Percentiles rank a stretch among this genome's conserved stretches.
These are phyloP conservation scores for Spinibarbus caldwelli DNA, from an alignment of 2,797 vertebrate genomes.

Conservation along the genomic window DNA sequence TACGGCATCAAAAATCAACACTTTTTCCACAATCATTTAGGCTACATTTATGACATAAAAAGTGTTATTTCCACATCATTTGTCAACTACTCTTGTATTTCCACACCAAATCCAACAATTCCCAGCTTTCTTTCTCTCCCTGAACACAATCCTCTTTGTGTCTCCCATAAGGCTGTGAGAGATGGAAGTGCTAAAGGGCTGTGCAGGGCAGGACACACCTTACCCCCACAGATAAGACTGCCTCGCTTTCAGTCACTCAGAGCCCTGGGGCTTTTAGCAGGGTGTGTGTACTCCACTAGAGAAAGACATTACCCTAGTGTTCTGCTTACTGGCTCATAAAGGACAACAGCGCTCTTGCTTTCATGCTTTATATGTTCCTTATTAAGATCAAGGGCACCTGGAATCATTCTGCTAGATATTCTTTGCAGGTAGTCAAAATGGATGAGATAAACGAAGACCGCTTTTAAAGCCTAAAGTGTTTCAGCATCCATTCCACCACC, in stretches of 20 bases:
- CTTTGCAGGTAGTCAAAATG: conserved; percentile 38
- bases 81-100: background rate
- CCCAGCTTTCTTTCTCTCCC: conserved; percentile 19
- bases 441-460: conserved; percentile 43
- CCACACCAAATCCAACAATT: background rate
- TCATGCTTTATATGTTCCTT: conserved; percentile 24
- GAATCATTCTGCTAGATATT: too few relatives aligned
- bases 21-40: background rate
- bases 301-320: conserved; percentile 52
- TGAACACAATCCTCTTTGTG: conserved; percentile 20
- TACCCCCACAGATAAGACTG: conserved; percentile 59
- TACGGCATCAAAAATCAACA: background rate
- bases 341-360: conserved; percentile 29
- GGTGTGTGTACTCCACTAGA: conserved; percentile 39
- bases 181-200: conserved; percentile 48
- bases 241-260: too few relatives aligned
- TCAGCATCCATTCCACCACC: conserved; percentile 40
- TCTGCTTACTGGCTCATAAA: conserved; percentile 44
- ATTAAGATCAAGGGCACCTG: conserved; percentile 47
- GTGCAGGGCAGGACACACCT: conserved; percentile 55
- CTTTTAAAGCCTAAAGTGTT: conserved; percentile 56
- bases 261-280: conserved; percentile 39
- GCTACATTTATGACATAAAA: background rate
- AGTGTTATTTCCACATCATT: background rate
- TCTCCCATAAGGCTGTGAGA: conserved; percentile 22